Conservation (phyloP, 2,113 vertebrate genomes). For the Acanthisitta chloris region DNA sequence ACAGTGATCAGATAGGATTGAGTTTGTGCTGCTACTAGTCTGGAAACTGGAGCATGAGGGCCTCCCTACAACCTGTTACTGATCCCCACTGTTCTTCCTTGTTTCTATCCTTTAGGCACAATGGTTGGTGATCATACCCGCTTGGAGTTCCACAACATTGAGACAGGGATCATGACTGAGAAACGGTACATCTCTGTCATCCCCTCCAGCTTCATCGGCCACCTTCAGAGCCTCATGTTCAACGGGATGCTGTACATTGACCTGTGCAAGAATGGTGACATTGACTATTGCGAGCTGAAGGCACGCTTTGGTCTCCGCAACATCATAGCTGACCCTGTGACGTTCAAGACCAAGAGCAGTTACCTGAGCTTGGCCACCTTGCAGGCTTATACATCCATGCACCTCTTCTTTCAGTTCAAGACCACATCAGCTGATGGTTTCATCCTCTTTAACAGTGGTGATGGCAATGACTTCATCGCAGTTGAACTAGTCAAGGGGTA, state of each 20-base stretch:
- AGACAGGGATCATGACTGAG: conserved; percentile 97
- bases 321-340: conserved; percentile 95
- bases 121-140: conserved; percentile 99
- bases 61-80: background rate
- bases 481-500: conserved; percentile 97
- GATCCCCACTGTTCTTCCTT: background rate
- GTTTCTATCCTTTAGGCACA: conserved; percentile 79
- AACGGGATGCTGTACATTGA: conserved; percentile 97
- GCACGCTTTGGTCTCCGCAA: conserved; percentile 93
- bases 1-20: background rate
- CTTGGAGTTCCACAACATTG: conserved; percentile 98
- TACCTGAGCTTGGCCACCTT: conserved; percentile 93
- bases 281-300: conserved; percentile 95
- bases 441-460: conserved; percentile 91
- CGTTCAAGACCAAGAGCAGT: conserved; percentile 95
- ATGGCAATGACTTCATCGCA: conserved; percentile 91
- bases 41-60: background rate
- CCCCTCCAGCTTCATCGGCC: conserved; percentile 97
- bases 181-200: conserved; percentile 91
- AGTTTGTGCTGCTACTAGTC: background rate
- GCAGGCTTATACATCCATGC: conserved; percentile 97
- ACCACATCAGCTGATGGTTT: conserved; percentile 94
- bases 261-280: conserved; percentile 97
- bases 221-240: conserved; percentile 96
- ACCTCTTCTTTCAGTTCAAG: conserved; percentile 99